Evolutionary conservation across 2,888 invertebrate genomes (phyloP), one percentile per base, ranked within the genome.

Genomic region (Cheiracanthium punctorium): DNA sequence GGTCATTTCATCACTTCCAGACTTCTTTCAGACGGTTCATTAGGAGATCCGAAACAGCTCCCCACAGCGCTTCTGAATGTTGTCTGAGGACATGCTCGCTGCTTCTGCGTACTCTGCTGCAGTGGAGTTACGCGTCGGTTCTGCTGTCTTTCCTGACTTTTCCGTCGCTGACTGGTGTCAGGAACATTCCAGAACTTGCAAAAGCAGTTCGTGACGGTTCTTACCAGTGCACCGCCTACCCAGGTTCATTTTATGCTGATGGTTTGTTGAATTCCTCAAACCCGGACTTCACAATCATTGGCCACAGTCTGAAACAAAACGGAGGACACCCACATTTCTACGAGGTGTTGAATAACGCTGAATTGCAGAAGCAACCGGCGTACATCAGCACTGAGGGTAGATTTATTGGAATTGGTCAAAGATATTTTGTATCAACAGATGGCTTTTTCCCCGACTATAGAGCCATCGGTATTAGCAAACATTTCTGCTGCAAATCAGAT

Each of bases 361-460:
- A n/a, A n/a, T n/a, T 2, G 17, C 8, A 48, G 10, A 10, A 48
- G 1, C 8, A 48, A 48, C 2, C 48, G 8, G 48, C 48, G 2
- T 48, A 10, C 17, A 17, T 48, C n/a, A 48, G 48, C 14, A 10
- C 48, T 17, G 2, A 48, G 17, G 17, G 14, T 17, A 17, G 48
- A 48, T 48, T 48, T 48, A 2, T 17, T 48, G 48, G 14, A 48
- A 2, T 17, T 48, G 17, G 48, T 17, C 8, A 48, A 1, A 64
- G 72, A 65, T 41, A 80, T 14, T 28, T 41, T 12, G 20, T 80
- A 14, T 80, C 80, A 8, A 29, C 64, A 12, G 80, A 80, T 29
- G 20, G 24, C 4, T 80, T 80, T 17, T 65, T 73, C n/a, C 32
- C 33, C 1, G n/a, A 73, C 17, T 73, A 1, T n/a, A 32, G 20